These are phyloP conservation scores for Gari tellinella DNA, from an alignment of 2,888 invertebrate species.

Conservation along the genomic window DNA sequence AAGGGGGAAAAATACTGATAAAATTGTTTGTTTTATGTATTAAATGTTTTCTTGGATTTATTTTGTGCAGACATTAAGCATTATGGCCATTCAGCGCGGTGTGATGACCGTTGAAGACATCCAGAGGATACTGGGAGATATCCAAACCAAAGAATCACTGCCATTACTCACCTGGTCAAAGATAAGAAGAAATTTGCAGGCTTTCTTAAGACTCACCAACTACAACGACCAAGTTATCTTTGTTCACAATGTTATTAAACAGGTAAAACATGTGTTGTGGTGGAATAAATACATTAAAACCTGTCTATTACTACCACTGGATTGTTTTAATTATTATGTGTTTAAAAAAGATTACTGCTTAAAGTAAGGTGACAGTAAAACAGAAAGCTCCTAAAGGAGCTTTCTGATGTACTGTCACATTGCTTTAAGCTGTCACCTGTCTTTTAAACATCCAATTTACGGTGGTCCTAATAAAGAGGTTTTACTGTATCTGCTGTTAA, in stretches of 20 bases:
- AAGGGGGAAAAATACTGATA: no score
- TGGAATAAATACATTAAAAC: no score
- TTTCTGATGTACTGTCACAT: no score
- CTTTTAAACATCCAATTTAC: background rate
- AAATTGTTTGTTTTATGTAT: no score
- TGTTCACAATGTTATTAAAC: slow-evolving; percentile 66
- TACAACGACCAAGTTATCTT: slow-evolving; percentile 65
- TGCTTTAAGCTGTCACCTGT: no score
- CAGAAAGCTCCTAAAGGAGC: no score
- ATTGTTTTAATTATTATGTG: background rate
- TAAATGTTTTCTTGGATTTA: no score
- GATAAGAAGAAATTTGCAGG: slow-evolving; percentile 69
- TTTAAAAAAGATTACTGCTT: no score
- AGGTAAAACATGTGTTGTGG: slow-evolving; percentile 47
- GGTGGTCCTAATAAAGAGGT: no score
- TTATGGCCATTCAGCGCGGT: slow-evolving; percentile 64
- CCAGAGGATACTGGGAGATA: slow-evolving; percentile 72
- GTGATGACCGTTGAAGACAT: slow-evolving; percentile 71
- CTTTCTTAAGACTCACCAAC: slow-evolving; percentile 66
- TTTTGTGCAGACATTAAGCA: slow-evolving; percentile 63
- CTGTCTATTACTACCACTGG: background rate
- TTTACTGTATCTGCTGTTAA: no score
- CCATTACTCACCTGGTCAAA: slow-evolving; percentile 73
- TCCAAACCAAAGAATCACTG: slow-evolving; percentile 60
- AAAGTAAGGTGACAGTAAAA: no score